phyloP scores from a whole-genome alignment of 2,797 vertebrate genomes.

The Pantherophis vulpinus region DNA sequence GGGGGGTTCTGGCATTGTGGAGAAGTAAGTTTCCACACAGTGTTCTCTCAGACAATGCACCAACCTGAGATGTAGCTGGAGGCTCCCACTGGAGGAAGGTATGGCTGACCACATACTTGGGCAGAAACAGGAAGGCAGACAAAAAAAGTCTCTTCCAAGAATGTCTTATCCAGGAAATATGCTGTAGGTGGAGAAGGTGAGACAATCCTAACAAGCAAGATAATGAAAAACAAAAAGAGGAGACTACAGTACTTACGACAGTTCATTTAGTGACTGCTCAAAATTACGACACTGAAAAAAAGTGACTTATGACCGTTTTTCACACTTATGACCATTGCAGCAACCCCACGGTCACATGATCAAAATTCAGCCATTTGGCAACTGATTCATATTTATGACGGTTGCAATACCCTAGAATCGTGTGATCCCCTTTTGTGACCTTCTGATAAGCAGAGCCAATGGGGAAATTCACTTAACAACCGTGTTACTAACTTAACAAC shows the following conservation, averaged over 20 bases:
- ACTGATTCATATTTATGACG: neutral
- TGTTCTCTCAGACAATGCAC: neutral
- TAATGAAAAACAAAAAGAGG: neutral
- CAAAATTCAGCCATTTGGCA: neutral
- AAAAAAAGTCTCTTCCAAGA: neutral
- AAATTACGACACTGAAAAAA: neutral
- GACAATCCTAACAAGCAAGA: neutral
- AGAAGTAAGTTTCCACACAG: neutral
- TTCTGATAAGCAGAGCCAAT: neutral
- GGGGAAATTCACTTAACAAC: neutral
- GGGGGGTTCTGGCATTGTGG: neutral
- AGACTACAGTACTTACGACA: neutral
- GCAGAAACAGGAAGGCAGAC: neutral
- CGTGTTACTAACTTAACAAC: neutral
- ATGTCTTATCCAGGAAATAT: neutral
- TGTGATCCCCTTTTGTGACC: neutral
- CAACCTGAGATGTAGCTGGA: neutral
- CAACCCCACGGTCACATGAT: neutral
- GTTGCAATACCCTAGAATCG: neutral
- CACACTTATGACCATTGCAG: neutral
- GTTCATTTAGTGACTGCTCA: neutral
- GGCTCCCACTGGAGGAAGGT: neutral
- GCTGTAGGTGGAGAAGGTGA: neutral
- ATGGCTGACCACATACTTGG: neutral
- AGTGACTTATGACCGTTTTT: neutral